Conservation (phyloP, 2,888 invertebrate genomes). For the Hemistola chrysoprasaria region DNA sequence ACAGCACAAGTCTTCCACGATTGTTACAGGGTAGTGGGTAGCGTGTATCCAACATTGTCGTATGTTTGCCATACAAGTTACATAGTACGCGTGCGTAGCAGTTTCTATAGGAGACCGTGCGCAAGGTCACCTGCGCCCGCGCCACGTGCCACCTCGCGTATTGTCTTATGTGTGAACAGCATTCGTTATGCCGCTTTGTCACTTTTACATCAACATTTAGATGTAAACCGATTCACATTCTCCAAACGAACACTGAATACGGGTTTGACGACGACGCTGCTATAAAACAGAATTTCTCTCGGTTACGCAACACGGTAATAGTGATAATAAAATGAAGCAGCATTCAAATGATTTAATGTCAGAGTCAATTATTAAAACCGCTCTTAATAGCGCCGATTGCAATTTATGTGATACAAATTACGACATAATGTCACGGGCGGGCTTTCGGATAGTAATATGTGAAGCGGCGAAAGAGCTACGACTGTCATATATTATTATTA, state of each 20-base stretch:
- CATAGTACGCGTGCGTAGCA: slow-evolving; percentile 39
- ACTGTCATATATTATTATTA: slow-evolving; percentile 8
- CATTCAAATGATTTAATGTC: slow-evolving; percentile 6
- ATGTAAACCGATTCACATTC: slow-evolving; percentile 33
- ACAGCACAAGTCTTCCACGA: slow-evolving; percentile 43
- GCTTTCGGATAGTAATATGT: not conserved
- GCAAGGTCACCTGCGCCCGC: slow-evolving; percentile 67
- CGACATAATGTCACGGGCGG: slow-evolving; percentile 5
- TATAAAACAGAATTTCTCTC: slow-evolving; percentile 4
- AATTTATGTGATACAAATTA: slow-evolving; percentile 4
- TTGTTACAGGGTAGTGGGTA: slow-evolving; percentile 35
- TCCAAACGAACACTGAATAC: slow-evolving; percentile 4
- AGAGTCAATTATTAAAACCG: slow-evolving; percentile 9
- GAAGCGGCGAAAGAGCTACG: not conserved
- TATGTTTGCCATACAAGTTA: slow-evolving; percentile 37
- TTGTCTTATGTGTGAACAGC: slow-evolving; percentile 42
- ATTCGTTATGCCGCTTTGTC: slow-evolving; percentile 29
- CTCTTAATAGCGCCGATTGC: slow-evolving; percentile 9
- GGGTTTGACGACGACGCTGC: slow-evolving; percentile 6
- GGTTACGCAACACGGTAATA: slow-evolving; percentile 8
- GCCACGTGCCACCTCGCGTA: slow-evolving; percentile 50
- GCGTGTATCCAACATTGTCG: slow-evolving; percentile 42
- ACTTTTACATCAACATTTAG: slow-evolving; percentile 20
- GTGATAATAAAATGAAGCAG: slow-evolving; percentile 3
- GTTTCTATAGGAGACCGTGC: slow-evolving; percentile 39